These are phyloP conservation scores for Pemphredon lugubris DNA, from an alignment of 2,888 invertebrate genomes.

Conservation along the genomic window DNA sequence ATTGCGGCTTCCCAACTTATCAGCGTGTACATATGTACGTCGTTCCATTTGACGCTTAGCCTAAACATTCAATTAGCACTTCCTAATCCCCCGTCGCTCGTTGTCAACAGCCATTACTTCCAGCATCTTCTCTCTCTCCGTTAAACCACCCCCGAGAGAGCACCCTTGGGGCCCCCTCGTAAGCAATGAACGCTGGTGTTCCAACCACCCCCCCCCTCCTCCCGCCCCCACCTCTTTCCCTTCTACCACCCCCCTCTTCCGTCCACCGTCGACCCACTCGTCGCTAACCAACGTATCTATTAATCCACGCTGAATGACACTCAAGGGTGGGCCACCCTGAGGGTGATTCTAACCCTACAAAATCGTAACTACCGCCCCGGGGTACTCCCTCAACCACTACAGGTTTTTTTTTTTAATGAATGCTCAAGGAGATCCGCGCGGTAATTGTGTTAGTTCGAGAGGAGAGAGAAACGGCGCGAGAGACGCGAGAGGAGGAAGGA, in stretches of 20 bases:
- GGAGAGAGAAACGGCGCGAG: slow-evolving; percentile 31
- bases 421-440: slow-evolving; percentile 71
- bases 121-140: slow-evolving; percentile 77
- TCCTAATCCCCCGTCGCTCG: slow-evolving; percentile 77
- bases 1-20: slow-evolving; percentile 60
- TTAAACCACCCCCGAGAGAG: slow-evolving; percentile 55
- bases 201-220: slow-evolving; percentile 7
- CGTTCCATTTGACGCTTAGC: slow-evolving; percentile 54
- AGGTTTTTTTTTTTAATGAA: slow-evolving; percentile 73
- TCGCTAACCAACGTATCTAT: slow-evolving; percentile 78
- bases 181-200: slow-evolving; percentile 31
- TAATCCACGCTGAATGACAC: slow-evolving; percentile 79
- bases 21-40: neutral
- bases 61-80: slow-evolving; percentile 81
- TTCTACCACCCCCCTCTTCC: slow-evolving; percentile 31
- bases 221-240: slow-evolving; percentile 28
- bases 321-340: slow-evolving; percentile 72
- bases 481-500: slow-evolving; percentile 2
- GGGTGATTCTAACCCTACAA: slow-evolving; percentile 73
- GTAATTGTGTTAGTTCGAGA: slow-evolving; percentile 77
- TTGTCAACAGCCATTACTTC: slow-evolving; percentile 81
- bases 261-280: slow-evolving; percentile 41
- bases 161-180: slow-evolving; percentile 50
- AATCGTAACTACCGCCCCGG: slow-evolving; percentile 71
- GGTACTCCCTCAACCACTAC: slow-evolving; percentile 63